These are phyloP conservation scores for Etheostoma spectabile DNA, from an alignment of 2,113 vertebrate genomes.

Conservation along the genomic window DNA sequence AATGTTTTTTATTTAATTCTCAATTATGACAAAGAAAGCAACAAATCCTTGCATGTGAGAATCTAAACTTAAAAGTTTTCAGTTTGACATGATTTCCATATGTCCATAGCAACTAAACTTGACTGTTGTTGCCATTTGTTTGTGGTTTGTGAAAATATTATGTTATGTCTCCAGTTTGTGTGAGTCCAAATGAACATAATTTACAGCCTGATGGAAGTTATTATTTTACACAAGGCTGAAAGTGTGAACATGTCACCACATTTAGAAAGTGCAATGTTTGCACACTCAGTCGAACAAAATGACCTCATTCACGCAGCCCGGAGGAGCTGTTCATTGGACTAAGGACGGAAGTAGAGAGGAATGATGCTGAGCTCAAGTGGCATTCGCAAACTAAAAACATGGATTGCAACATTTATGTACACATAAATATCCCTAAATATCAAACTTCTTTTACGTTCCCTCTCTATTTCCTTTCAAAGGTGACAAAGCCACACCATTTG, in stretches of 20 bases:
- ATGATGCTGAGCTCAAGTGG: slow-evolving; percentile 17
- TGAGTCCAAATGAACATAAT: slow-evolving; percentile 29
- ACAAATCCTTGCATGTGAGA: background rate
- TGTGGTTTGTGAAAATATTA: slow-evolving; percentile 13
- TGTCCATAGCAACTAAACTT: background rate
- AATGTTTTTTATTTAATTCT: background rate
- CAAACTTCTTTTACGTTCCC: background rate
- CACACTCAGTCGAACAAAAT: slow-evolving; percentile 55
- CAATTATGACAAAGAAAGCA: background rate
- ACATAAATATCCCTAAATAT: background rate
- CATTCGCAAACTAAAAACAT: slow-evolving; percentile 9
- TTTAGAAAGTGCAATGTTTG: slow-evolving; percentile 67
- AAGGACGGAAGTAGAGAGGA: slow-evolving; percentile 33
- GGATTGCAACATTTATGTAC: background rate
- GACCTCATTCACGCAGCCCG: slow-evolving; percentile 63
- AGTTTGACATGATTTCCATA: slow-evolving; percentile 15
- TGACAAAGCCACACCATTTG: slow-evolving; percentile 52
- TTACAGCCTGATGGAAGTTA: slow-evolving; percentile 40
- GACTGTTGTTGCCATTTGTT: slow-evolving; percentile 4
- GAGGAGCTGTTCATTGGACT: slow-evolving; percentile 52
- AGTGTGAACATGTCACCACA: slow-evolving; percentile 52
- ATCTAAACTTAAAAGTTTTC: background rate
- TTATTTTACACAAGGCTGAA: slow-evolving; percentile 38
- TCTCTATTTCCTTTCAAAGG: slow-evolving; percentile 2
- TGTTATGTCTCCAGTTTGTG: background rate